These are phyloP conservation scores for Chelonus formosanus DNA, from an alignment of 2,888 invertebrate species.

Conservation along the genomic window DNA sequence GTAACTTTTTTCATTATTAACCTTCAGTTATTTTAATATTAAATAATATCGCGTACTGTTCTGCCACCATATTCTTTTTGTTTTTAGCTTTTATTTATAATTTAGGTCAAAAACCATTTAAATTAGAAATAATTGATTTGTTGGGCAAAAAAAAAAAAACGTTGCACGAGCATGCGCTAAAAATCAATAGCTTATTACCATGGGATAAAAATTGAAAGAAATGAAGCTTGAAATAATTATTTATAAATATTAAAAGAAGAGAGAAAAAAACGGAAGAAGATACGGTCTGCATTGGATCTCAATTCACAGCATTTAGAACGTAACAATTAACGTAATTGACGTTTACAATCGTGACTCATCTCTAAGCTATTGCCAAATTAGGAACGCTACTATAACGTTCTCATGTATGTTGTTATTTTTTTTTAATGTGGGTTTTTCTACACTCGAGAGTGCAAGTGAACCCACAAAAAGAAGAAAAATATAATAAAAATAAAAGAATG, in stretches of 20 bases:
- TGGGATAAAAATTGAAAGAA: not conserved
- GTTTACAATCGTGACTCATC: conserved; percentile 11
- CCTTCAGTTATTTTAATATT: no score
- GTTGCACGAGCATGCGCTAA: no score
- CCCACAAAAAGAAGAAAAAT: conserved; percentile 4
- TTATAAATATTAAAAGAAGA: not conserved
- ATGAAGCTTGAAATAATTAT: not conserved
- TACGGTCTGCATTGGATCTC: conserved; percentile 8
- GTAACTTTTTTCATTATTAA: no score
- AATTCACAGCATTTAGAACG: conserved; percentile 16
- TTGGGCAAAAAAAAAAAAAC: no score
- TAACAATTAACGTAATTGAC: conserved; percentile 13
- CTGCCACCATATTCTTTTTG: no score
- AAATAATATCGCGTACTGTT: no score
- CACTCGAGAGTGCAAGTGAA: conserved; percentile 7
- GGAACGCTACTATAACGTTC: conserved; percentile 17
- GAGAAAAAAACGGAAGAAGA: conserved; percentile 11
- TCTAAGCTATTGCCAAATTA: conserved; percentile 21
- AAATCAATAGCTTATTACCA: no score
- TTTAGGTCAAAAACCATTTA: no score
- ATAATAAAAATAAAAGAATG: conserved; percentile 2
- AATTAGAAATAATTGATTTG: no score
- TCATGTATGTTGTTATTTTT: conserved; percentile 1
- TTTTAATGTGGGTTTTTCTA: not conserved
- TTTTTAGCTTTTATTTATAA: no score